Conservation (phyloP, 2,888 invertebrate species). For the Cheiracanthium punctorium region DNA sequence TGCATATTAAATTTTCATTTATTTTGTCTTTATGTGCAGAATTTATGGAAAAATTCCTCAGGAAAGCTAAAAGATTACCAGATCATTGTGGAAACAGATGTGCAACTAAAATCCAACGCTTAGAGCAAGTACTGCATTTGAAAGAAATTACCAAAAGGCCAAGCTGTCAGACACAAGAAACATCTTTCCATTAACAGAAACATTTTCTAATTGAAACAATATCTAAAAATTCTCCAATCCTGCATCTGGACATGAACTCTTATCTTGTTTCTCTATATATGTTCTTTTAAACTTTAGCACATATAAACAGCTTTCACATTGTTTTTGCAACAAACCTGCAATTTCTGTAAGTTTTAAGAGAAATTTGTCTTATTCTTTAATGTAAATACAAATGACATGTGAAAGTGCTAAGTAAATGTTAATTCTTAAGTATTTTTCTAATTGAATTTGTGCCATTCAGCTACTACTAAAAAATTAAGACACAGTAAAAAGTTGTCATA, state of each 20-base stretch:
- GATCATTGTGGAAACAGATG: conserved; percentile 73
- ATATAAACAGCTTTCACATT: neutral
- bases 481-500: too few species aligned
- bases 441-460: too few species aligned
- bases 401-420: too few species aligned
- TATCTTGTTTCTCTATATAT: neutral
- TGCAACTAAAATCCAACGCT: conserved; percentile 73
- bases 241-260: neutral
- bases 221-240: neutral
- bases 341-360: neutral
- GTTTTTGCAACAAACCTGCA: neutral
- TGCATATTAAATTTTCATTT: too few species aligned
- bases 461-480: too few species aligned
- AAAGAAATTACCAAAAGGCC: conserved; percentile 74
- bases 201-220: neutral
- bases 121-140: conserved; percentile 73
- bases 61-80: conserved; percentile 74
- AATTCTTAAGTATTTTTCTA: too few species aligned
- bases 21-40: conserved; percentile 72
- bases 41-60: conserved; percentile 74
- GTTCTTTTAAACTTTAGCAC: neutral
- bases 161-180: conserved; percentile 72
- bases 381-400: neutral
- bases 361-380: neutral
- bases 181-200: conserved; percentile 26